phyloP scores from a whole-genome alignment of 2,888 invertebrate species.

The Dorcus parallelipipedus region DNA sequence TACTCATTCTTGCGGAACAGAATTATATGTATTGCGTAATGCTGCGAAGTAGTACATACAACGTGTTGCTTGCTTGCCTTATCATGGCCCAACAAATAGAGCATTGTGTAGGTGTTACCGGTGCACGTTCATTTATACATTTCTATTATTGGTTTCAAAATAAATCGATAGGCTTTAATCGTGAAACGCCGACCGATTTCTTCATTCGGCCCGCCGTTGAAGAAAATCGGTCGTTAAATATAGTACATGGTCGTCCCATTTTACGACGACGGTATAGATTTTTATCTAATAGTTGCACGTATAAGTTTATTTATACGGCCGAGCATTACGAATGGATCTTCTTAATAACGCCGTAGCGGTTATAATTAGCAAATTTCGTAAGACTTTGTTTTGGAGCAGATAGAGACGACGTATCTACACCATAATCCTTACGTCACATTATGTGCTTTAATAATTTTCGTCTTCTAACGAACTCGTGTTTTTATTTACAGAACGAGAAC shows the following conservation, averaged over 20 bases:
- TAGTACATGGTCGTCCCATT: background rate
- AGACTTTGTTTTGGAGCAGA: slow-evolving; percentile 29
- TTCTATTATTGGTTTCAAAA: slow-evolving; percentile 1
- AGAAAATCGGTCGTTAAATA: background rate
- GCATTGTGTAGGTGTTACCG: slow-evolving; percentile 23
- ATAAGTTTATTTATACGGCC: slow-evolving; percentile 21
- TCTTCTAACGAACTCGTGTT: background rate
- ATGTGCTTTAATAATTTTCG: background rate
- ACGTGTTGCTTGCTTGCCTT: slow-evolving; percentile 19
- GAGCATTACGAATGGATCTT: slow-evolving; percentile 21
- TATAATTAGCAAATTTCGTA: slow-evolving; percentile 34
- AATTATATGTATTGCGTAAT: slow-evolving; percentile 32
- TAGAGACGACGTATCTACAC: slow-evolving; percentile 9
- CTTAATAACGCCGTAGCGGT: slow-evolving; percentile 25
- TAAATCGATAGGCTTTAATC: background rate
- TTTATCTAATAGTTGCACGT: slow-evolving; percentile 6
- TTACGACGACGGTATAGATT: background rate
- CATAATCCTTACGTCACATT: background rate
- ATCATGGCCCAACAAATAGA: slow-evolving; percentile 30
- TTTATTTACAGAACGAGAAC: background rate
- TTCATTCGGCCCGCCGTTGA: background rate
- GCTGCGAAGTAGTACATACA: slow-evolving; percentile 20
- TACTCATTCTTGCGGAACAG: slow-evolving; percentile 40
- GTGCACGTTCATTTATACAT: slow-evolving; percentile 6
- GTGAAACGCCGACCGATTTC: slow-evolving; percentile 1